Conservation (phyloP, 2,888 invertebrate genomes). For the Phyllotreta striolata region DNA sequence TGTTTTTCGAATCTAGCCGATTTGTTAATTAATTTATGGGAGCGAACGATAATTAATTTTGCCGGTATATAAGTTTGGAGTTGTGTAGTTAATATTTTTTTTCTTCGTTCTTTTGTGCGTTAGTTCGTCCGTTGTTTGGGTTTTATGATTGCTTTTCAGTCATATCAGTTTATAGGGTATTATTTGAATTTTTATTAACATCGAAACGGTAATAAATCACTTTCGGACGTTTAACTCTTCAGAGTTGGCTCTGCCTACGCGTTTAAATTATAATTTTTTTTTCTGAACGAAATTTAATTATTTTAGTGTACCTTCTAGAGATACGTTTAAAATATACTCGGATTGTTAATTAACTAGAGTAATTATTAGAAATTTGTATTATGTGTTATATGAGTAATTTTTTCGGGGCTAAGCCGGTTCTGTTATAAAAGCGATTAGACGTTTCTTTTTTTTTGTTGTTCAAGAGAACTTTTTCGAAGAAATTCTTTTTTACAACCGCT, state of each 20-base stretch:
- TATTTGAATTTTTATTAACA: slow-evolving; percentile 59
- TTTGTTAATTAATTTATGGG: too few species aligned
- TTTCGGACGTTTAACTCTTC: slow-evolving; percentile 44
- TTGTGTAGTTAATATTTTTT: too few species aligned
- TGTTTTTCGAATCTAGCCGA: too few species aligned
- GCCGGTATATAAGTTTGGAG: slow-evolving; percentile 28
- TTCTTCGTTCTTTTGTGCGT: too few species aligned
- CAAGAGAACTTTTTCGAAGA: slow-evolving; percentile 10
- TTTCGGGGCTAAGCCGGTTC: too few species aligned
- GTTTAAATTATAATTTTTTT: not conserved
- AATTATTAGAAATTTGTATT: not conserved
- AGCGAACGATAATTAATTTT: too few species aligned
- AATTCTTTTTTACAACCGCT: slow-evolving; percentile 12
- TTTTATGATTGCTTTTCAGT: slow-evolving; percentile 40
- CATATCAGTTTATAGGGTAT: slow-evolving; percentile 58
- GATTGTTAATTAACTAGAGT: slow-evolving; percentile 17
- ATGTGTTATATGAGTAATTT: slow-evolving; percentile 4
- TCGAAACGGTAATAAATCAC: slow-evolving; percentile 54
- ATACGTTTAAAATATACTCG: too few species aligned
- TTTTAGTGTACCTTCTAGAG: too few species aligned
- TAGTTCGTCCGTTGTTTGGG: slow-evolving; percentile 29
- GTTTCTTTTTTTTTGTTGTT: slow-evolving; percentile 13
- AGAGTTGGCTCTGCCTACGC: slow-evolving; percentile 36
- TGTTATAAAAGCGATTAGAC: not conserved
- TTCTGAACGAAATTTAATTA: not conserved